Conservation (phyloP, 2,797 vertebrate genomes). For the Lepus oiostolus region DNA sequence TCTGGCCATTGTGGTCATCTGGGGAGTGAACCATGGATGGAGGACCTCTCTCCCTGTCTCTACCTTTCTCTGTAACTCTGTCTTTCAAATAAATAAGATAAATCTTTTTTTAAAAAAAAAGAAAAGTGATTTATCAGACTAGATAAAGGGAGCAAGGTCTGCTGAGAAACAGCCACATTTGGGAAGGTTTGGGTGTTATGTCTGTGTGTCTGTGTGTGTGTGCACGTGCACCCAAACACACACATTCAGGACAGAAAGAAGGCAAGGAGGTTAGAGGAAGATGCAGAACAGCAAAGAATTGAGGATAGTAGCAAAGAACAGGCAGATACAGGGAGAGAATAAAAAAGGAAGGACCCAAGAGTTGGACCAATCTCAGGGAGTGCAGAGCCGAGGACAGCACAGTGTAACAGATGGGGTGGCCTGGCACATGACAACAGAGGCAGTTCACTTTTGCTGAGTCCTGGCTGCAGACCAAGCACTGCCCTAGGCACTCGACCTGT, state of each 20-base stretch:
- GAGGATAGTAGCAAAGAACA: neutral
- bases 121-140: neutral
- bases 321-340: neutral
- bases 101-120: too few species aligned
- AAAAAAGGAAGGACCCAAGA: neutral
- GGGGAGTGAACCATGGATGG: too few species aligned
- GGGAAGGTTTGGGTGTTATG: neutral
- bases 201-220: neutral
- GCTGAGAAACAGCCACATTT: neutral
- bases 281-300: too few species aligned
- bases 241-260: neutral
- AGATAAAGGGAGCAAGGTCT: neutral
- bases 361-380: neutral
- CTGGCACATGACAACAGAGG: too few species aligned
- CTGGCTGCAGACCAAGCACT: neutral
- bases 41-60: too few species aligned
- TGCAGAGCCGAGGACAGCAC: neutral
- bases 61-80: too few species aligned
- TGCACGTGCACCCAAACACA: too few species aligned
- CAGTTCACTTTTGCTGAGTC: fast-evolving
- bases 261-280: neutral
- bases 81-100: too few species aligned
- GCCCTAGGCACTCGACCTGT: neutral
- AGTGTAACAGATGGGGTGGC: neutral
- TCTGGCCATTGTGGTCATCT: too few species aligned